phyloP scores from a whole-genome alignment of 2,888 invertebrate genomes.

The Pseudoips prasinana region DNA sequence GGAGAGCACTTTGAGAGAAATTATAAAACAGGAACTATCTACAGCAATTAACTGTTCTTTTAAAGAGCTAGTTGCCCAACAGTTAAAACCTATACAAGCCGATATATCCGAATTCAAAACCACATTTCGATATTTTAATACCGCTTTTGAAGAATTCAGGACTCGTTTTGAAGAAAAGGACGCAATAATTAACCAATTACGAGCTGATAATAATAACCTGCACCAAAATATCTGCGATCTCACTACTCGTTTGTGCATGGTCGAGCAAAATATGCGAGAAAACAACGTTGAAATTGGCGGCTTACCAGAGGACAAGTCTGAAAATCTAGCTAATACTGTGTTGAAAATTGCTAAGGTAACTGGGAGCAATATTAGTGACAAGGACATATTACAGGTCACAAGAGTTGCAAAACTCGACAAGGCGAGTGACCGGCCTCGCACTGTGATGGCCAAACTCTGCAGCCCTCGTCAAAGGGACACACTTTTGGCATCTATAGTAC shows the following conservation, averaged over 20 bases:
- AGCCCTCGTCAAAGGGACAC: slow-evolving; percentile 18
- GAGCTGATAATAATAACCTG: slow-evolving; percentile 14
- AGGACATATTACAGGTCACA: slow-evolving; percentile 15
- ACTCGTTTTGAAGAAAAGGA: slow-evolving; percentile 10
- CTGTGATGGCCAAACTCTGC: slow-evolving; percentile 18
- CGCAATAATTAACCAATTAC: slow-evolving; percentile 11
- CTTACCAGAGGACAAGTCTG: slow-evolving; percentile 23
- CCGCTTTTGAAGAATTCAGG: slow-evolving; percentile 12
- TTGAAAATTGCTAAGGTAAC: slow-evolving; percentile 2
- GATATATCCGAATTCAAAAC: slow-evolving; percentile 6
- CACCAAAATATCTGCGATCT: slow-evolving; percentile 13
- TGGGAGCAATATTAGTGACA: neutral
- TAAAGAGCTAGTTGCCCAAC: slow-evolving; percentile 2
- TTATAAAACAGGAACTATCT: slow-evolving; percentile 5
- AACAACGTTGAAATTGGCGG: slow-evolving; percentile 25
- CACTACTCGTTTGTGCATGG: slow-evolving; percentile 7
- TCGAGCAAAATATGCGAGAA: slow-evolving; percentile 23
- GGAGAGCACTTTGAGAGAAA: slow-evolving; percentile 1
- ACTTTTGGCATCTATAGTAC: slow-evolving; percentile 15
- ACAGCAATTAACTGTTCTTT: slow-evolving; percentile 3
- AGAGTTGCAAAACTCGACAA: slow-evolving; percentile 23
- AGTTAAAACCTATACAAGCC: slow-evolving; percentile 4
- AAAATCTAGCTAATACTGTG: slow-evolving; percentile 14
- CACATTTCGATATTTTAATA: slow-evolving; percentile 8
- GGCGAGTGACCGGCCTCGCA: slow-evolving; percentile 14